Conservation (phyloP, 35 echinoderm and acorn worm species). For the Hemicentrotus pulcherrimus region DNA sequence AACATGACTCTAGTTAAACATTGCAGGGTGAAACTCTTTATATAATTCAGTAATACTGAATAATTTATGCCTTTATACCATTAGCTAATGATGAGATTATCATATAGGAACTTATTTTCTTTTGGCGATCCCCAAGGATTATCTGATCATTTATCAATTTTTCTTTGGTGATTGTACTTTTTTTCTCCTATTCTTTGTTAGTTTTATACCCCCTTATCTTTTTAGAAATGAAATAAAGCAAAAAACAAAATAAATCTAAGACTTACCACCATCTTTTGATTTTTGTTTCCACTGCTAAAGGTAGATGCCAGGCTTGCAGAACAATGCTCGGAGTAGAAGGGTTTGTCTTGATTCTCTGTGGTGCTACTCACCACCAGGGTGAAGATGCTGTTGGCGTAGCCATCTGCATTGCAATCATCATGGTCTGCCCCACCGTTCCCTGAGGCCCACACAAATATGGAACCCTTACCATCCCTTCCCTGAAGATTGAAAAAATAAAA, state of each 20-base stretch:
- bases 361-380: conserved; percentile 86
- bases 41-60: too few relatives aligned
- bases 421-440: conserved; percentile 75
- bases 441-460: conserved; percentile 98
- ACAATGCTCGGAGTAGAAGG: conserved; percentile 82
- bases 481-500: conserved; percentile 27
- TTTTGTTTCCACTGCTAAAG: conserved; percentile 75
- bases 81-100: too few relatives aligned
- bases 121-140: too few relatives aligned
- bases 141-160: too few relatives aligned
- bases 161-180: too few relatives aligned
- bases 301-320: conserved; percentile 86
- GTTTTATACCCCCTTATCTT: too few relatives aligned
- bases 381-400: conserved; percentile 93
- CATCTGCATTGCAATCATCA: conserved; percentile 84
- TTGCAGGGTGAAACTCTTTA: too few relatives aligned
- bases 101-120: too few relatives aligned
- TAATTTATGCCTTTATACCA: too few relatives aligned
- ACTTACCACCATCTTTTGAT: conserved; percentile 77
- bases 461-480: conserved; percentile 84
- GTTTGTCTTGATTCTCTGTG: conserved; percentile 61
- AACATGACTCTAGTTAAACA: too few relatives aligned
- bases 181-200: too few relatives aligned
- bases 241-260: not conserved
- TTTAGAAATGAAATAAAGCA: too few relatives aligned